Percentiles rank a stretch among this genome's conserved stretches.
Evolutionary conservation across 2,113 vertebrate genomes (phyloP).

Genomic region (Scomber scombrus): DNA sequence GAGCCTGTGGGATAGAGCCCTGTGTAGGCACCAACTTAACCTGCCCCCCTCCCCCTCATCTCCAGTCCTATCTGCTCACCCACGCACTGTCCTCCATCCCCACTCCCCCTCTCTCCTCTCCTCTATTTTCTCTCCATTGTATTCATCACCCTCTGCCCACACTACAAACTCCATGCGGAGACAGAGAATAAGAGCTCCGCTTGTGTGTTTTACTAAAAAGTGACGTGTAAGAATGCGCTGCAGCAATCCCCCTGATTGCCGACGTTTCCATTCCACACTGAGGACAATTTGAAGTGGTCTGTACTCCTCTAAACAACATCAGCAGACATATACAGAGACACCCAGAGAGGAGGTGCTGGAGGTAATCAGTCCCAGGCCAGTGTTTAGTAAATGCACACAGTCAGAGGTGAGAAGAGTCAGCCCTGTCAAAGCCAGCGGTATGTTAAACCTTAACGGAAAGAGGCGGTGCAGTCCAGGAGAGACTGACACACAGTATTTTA

Average conservation of each 20-base stretch:
- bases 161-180: conserved; percentile 77
- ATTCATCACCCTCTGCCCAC: conserved; percentile 82
- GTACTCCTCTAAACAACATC: conserved; percentile 71
- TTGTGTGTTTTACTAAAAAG: conserved; percentile 76
- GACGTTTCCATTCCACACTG: conserved; percentile 72
- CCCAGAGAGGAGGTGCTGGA: conserved; percentile 37
- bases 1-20: conserved; percentile 79
- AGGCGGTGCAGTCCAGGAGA: conserved; percentile 7
- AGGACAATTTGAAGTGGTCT: conserved; percentile 70
- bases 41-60: conserved; percentile 75
- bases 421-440: conserved; percentile 28
- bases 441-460: conserved; percentile 22
- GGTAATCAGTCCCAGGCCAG: conserved; percentile 78
- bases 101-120: conserved; percentile 77
- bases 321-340: conserved; percentile 75
- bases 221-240: conserved; percentile 78
- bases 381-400: conserved; percentile 78
- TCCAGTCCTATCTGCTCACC: conserved; percentile 77
- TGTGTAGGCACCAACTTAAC: conserved; percentile 83
- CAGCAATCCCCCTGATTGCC: conserved; percentile 58
- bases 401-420: conserved; percentile 62
- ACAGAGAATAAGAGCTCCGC: conserved; percentile 68
- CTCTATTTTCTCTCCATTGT: conserved; percentile 78
- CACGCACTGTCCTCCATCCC: conserved; percentile 78
- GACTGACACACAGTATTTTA: conserved; percentile 8